These are phyloP conservation scores for Drosophila neutralis DNA, from an alignment of 2,888 invertebrate species.

Conservation along the genomic window DNA sequence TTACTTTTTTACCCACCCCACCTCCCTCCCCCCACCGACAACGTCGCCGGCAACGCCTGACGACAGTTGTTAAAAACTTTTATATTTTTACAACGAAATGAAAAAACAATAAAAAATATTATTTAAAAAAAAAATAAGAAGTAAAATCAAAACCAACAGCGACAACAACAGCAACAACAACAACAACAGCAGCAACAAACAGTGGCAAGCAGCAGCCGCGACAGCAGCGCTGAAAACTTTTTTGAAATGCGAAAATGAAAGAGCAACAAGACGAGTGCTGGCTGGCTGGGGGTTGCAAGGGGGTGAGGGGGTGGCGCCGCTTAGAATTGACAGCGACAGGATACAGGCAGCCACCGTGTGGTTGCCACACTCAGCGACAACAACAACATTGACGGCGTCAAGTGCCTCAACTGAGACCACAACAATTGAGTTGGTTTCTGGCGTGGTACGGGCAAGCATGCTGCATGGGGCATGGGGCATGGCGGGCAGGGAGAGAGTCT, in stretches of 20 bases:
- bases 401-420: conserved; percentile 71
- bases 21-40: neutral
- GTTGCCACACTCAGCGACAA: conserved; percentile 35
- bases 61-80: conserved; percentile 73
- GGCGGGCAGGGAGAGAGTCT: neutral
- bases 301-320: conserved; percentile 7
- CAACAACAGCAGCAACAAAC: conserved; percentile 14
- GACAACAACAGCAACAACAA: conserved; percentile 25
- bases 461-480: neutral
- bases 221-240: conserved; percentile 57
- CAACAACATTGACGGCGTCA: conserved; percentile 48
- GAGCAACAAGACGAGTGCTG: conserved; percentile 64
- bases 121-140: conserved; percentile 34
- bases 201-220: conserved; percentile 30
- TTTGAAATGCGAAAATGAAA: conserved; percentile 81
- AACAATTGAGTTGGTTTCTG: conserved; percentile 73
- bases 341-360: conserved; percentile 51
- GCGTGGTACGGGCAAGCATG: neutral
- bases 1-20: conserved; percentile 6
- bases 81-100: conserved; percentile 78
- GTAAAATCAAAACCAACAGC: conserved; percentile 18
- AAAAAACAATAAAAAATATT: conserved; percentile 74
- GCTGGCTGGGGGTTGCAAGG: neutral
- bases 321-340: conserved; percentile 77
- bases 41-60: conserved; percentile 17